Evolutionary conservation across 2,797 vertebrate genomes (phyloP).

Genomic region (Tamandua tetradactyla): DNA sequence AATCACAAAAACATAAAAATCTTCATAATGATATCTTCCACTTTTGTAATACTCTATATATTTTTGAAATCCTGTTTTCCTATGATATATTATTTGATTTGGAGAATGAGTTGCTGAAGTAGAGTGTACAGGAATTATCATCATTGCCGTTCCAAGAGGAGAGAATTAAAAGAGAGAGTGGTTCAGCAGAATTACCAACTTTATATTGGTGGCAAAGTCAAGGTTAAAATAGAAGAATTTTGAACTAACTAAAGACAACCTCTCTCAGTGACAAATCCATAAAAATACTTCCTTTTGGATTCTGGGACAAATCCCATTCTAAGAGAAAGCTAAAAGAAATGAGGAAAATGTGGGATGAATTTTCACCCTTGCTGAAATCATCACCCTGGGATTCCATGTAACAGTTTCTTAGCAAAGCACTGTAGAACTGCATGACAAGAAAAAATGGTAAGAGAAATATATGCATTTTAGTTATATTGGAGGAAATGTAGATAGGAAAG

Average conservation of each 20-base stretch:
- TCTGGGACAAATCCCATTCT: background rate
- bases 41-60: background rate
- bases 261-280: background rate
- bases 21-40: background rate
- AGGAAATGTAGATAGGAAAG: slow-evolving; percentile 14
- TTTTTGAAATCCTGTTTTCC: background rate
- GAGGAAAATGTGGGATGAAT: slow-evolving; percentile 1
- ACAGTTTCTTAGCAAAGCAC: background rate
- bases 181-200: background rate
- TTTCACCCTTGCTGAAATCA: slow-evolving; percentile 19
- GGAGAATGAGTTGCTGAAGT: background rate
- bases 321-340: background rate
- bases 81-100: background rate
- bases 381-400: background rate
- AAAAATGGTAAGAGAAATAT: background rate
- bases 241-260: slow-evolving; percentile 27
- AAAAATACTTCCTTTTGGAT: background rate
- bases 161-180: background rate
- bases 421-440: background rate
- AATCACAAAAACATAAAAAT: background rate
- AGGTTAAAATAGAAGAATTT: slow-evolving; percentile 1
- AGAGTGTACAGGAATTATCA: background rate
- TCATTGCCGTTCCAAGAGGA: background rate
- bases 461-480: background rate
- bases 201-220: background rate